These are phyloP conservation scores for Callimorpha dominula DNA, from an alignment of 2,888 invertebrate species.

Conservation along the genomic window DNA sequence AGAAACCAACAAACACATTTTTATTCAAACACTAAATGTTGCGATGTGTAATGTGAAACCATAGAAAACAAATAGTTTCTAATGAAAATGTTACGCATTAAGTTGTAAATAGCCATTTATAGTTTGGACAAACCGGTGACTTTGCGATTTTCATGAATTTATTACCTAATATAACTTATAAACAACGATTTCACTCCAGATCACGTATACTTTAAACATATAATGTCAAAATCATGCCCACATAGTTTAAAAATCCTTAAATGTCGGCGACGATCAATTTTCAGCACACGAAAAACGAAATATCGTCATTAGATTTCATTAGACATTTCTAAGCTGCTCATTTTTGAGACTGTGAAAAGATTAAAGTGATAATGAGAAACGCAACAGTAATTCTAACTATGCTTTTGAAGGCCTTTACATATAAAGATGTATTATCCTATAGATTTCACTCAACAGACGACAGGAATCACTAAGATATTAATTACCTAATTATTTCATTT, in stretches of 20 bases:
- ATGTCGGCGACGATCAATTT: conserved; percentile 12
- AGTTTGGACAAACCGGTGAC: background rate
- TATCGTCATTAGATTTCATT: conserved; percentile 37
- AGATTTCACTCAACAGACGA: conserved; percentile 21
- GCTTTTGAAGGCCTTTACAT: conserved; percentile 17
- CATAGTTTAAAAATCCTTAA: conserved; percentile 4
- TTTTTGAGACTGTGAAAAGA: conserved; percentile 33
- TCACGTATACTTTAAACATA: conserved; percentile 33
- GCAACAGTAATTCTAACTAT: conserved; percentile 31
- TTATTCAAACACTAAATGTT: no score
- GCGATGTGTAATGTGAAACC: background rate
- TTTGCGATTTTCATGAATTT: conserved; percentile 14
- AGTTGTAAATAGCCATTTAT: background rate
- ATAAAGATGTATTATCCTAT: conserved; percentile 14
- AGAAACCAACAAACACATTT: no score
- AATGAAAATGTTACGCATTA: background rate
- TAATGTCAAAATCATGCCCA: conserved; percentile 8
- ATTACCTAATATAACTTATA: conserved; percentile 17
- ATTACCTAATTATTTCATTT: conserved; percentile 29
- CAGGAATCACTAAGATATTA: conserved; percentile 16
- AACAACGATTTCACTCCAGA: conserved; percentile 26
- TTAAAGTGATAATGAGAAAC: conserved; percentile 49
- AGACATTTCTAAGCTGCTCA: conserved; percentile 28
- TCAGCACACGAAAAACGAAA: conserved; percentile 23
- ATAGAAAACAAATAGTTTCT: background rate